Conservation (phyloP, 2,888 invertebrate species). For the Boloria selene region DNA sequence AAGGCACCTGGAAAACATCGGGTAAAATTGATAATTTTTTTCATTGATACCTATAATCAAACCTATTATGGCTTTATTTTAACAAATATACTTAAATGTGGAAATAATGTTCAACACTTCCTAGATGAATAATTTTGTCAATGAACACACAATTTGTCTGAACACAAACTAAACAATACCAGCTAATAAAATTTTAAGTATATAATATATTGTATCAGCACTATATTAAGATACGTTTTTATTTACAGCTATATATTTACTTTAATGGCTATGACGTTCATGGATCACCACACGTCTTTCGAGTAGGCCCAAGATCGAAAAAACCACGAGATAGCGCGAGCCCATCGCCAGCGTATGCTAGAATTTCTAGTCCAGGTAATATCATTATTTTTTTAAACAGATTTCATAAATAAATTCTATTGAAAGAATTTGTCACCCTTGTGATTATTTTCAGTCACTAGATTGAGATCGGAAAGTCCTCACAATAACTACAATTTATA, state of each 20-base stretch:
- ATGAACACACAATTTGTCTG: too few relatives aligned
- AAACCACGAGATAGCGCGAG: slow-evolving; percentile 72
- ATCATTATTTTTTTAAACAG: not conserved
- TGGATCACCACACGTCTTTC: slow-evolving; percentile 93
- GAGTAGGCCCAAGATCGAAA: slow-evolving; percentile 89
- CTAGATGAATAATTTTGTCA: too few relatives aligned
- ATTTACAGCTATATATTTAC: slow-evolving; percentile 90
- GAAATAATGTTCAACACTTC: too few relatives aligned
- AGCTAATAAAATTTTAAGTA: too few relatives aligned
- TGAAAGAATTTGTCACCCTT: slow-evolving; percentile 6
- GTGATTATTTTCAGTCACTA: slow-evolving; percentile 62
- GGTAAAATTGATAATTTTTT: slow-evolving; percentile 57
- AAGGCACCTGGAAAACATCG: slow-evolving; percentile 90
- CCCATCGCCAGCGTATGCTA: slow-evolving; percentile 78
- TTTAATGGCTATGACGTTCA: slow-evolving; percentile 94
- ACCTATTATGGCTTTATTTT: too few relatives aligned
- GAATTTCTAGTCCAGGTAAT: slow-evolving; percentile 78
- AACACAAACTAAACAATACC: too few relatives aligned
- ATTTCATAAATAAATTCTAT: slow-evolving; percentile 4
- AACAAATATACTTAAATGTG: too few relatives aligned
- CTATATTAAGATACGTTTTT: not conserved
- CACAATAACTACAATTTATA: slow-evolving; percentile 69
- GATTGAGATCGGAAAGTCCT: slow-evolving; percentile 75
- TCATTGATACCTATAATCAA: not conserved
- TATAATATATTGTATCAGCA: not conserved